phyloP scores from a whole-genome alignment of 2,797 vertebrate species.

The Thripadectes ignobilis region DNA sequence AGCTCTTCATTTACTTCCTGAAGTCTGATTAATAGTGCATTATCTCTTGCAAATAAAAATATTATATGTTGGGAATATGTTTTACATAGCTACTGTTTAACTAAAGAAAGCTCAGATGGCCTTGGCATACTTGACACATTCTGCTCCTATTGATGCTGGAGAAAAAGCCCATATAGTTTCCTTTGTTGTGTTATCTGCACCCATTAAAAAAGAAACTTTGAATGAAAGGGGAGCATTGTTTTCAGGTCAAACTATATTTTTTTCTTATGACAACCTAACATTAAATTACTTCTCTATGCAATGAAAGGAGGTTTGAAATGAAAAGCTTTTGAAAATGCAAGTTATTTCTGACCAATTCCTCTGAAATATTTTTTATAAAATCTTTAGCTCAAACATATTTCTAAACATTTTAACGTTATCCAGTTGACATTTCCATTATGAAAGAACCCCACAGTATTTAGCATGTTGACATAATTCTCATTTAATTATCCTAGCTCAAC shows the following conservation, averaged over 20 bases:
- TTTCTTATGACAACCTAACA: not conserved
- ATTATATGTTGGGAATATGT: not conserved
- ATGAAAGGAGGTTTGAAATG: not conserved
- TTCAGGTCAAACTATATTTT: not conserved
- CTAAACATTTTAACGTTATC: not conserved
- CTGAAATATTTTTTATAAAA: not conserved
- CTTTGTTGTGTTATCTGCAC: not conserved
- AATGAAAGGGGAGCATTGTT: not conserved
- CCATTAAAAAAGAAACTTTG: not conserved
- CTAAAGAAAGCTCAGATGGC: not conserved
- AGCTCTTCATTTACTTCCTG: not conserved
- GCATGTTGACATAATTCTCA: not conserved
- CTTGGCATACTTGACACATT: not conserved
- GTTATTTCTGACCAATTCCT: not conserved
- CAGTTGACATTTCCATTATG: not conserved
- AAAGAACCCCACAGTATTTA: not conserved
- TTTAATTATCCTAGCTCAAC: not conserved
- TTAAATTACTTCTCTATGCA: not conserved
- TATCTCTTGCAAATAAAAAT: not conserved
- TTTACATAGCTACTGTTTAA: not conserved
- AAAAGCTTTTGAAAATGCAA: not conserved
- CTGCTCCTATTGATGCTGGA: not conserved
- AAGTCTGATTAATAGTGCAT: not conserved
- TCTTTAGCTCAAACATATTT: not conserved
- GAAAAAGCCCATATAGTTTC: not conserved